phyloP scores from a whole-genome alignment of 2,113 vertebrate genomes.

The Halcyon malimbica region DNA sequence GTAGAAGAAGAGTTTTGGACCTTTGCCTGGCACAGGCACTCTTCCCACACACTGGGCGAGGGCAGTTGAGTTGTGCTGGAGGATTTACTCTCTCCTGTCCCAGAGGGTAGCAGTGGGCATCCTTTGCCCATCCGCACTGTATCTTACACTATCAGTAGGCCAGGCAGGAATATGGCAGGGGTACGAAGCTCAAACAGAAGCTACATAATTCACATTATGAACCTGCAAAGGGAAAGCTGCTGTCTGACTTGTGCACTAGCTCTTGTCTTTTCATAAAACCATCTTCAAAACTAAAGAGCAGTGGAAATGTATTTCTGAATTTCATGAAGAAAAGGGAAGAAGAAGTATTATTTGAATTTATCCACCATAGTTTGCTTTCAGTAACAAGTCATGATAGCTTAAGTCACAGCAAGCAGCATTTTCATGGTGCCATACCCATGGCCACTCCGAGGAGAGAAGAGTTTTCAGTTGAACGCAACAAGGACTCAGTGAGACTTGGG shows the following conservation, averaged over 20 bases:
- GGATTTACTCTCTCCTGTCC: not conserved
- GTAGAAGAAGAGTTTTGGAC: not conserved
- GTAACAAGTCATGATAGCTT: not conserved
- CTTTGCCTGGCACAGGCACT: not conserved
- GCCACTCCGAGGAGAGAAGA: not conserved
- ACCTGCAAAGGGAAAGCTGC: not conserved
- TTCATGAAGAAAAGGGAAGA: not conserved
- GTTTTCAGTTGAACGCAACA: not conserved
- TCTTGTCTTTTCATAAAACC: not conserved
- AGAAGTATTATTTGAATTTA: not conserved
- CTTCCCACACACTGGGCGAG: accelerated
- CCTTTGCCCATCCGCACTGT: not conserved
- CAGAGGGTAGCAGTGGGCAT: not conserved
- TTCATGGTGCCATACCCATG: not conserved
- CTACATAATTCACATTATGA: not conserved
- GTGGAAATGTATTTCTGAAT: not conserved
- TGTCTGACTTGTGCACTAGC: not conserved
- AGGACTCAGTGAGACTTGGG: not conserved
- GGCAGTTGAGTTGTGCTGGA: not conserved
- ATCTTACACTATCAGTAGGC: accelerated
- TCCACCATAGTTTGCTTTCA: not conserved
- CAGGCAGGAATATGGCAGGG: not conserved
- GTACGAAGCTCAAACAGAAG: not conserved
- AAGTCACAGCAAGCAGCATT: not conserved
- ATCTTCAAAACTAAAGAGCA: not conserved